These are phyloP conservation scores for Sitta carolinensis DNA, from an alignment of 2,797 vertebrate species.

Conservation along the genomic window DNA sequence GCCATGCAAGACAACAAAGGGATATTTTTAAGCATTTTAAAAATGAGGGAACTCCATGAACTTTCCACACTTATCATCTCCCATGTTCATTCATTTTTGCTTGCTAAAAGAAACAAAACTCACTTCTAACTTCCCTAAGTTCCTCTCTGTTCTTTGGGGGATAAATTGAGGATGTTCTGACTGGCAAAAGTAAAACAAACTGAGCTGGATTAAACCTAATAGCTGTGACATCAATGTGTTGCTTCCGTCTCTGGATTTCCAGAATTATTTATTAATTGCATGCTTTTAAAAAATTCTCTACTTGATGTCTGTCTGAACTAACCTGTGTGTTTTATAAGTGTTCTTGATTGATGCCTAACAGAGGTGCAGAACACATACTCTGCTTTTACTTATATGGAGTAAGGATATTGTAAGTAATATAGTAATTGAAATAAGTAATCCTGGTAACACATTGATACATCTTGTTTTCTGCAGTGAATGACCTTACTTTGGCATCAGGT, in stretches of 20 bases:
- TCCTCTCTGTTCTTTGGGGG: not conserved
- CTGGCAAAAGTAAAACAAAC: not conserved
- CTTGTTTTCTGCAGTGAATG: not conserved
- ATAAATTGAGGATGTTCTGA: not conserved
- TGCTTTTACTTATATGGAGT: not conserved
- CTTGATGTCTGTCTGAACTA: not conserved
- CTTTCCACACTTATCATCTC: not conserved
- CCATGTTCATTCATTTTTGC: not conserved
- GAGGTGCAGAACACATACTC: accelerated
- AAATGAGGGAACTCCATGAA: not conserved
- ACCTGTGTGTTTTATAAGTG: not conserved
- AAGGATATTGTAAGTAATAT: not conserved
- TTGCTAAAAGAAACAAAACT: not conserved
- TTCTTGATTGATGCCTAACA: not conserved
- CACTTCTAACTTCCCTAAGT: not conserved
- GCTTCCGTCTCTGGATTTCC: not conserved
- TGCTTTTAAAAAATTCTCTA: not conserved
- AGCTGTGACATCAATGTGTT: accelerated
- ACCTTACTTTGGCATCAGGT: not conserved
- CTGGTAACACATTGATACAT: not conserved
- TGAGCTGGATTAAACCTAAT: not conserved
- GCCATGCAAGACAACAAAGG: not conserved
- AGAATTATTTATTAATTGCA: not conserved
- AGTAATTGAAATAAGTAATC: not conserved
- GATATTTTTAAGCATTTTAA: not conserved